Base-by-base conservation (phyloP, 2,113 vertebrate genomes). In the Xerus inauris region DNA sequence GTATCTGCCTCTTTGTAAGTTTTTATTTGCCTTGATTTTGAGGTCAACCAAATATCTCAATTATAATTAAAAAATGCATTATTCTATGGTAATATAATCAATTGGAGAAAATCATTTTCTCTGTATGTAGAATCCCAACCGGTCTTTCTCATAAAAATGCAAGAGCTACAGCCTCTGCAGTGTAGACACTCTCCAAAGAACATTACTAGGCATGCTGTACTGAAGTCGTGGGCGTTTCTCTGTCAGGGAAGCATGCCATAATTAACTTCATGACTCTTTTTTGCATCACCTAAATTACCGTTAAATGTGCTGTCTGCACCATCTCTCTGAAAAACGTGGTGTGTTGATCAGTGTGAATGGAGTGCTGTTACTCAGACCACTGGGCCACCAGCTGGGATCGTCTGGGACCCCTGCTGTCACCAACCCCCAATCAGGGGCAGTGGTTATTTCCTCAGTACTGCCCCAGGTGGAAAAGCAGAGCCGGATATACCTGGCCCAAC, bases 231-330 rank as follows among this genome's bases (percentile, higher is more conserved):
- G 87, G 81, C 93, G 62, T 72, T 81, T 94, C 82, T 81, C 88
- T 84, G 47, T 82, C 76, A 40, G n/a, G 6, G 88, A 84, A 72
- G 76, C 28, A 0, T 51, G 35, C 57, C 45, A 0, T 87, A 90
- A 97, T 97, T 91, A 97, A 88, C 93, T 72, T 28, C 76, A 12
- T 65, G 45, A 71, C 40, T 92, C 93, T n/a, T 85, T 59, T 45
- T 30, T 10, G 12, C 45, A 32, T 42, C 77, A 49, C 38, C 71
- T 77, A 88, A 90, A 79, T 92, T 64, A 84, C 64, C 38, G 71
- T 19, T 92, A 76, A 92, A 82, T 75, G 51, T 77, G 76, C 76
- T n/a, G 77, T 87, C 91, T 32, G 38, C 17, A 4, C 85, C 81
- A 71, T 91, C 82, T 40, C 85, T 72, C 86, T 72, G 47, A 57